phyloP scores from a whole-genome alignment of 2,888 invertebrate species.

The Odontocerum albicorne region DNA sequence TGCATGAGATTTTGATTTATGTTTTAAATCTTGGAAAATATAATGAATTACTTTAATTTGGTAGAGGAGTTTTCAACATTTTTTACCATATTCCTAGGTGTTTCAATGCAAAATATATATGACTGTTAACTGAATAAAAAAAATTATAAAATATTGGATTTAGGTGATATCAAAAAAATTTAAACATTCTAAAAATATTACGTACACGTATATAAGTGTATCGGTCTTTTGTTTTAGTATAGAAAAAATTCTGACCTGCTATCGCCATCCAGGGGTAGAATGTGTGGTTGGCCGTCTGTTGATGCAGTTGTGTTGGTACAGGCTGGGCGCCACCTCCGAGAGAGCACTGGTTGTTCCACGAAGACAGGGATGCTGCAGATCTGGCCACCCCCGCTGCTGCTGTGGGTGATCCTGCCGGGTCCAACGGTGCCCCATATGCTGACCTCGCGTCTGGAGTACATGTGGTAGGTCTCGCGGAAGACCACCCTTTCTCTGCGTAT shows the following conservation, averaged over 20 bases:
- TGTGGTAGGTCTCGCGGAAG: constrained; percentile 80
- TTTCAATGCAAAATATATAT: no score
- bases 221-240: no score
- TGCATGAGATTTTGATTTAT: no score
- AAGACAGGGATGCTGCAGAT: constrained; percentile 50
- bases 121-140: no score
- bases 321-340: constrained; percentile 80
- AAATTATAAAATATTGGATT: no score
- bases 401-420: constrained; percentile 79
- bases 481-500: constrained; percentile 64
- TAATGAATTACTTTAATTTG: no score
- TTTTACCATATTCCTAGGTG: no score
- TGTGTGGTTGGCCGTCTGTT: constrained; percentile 88
- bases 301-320: constrained; percentile 82
- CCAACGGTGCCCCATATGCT: constrained; percentile 66
- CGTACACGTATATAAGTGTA: no score
- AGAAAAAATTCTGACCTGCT: constrained; percentile 97
- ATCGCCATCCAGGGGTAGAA: constrained; percentile 99
- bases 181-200: no score
- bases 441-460: constrained; percentile 87
- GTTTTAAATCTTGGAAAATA: no score
- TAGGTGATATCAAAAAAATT: no score
- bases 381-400: constrained; percentile 60
- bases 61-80: no score
- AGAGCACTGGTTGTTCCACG: constrained; percentile 89